Percentiles rank a stretch among this genome's conserved stretches.
Conservation (phyloP, 2,888 invertebrate species). For the Papilio protenor region DNA sequence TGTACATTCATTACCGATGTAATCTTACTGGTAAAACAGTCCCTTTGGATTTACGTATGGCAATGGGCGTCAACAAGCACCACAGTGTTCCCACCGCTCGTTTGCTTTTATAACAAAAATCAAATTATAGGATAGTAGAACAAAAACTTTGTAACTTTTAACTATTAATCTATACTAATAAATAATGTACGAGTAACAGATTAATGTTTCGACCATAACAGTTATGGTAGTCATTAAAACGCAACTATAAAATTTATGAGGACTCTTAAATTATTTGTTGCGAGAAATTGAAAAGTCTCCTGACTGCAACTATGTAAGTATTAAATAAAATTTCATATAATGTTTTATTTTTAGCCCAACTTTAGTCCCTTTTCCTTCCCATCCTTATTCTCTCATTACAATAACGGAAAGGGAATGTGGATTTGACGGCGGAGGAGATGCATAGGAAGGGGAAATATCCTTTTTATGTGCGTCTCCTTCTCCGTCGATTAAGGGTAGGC, state of each 20-base stretch:
- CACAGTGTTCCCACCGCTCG: too few relatives aligned
- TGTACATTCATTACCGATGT: too few relatives aligned
- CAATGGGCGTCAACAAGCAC: too few relatives aligned
- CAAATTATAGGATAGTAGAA: not conserved
- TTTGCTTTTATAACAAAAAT: too few relatives aligned
- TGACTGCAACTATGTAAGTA: constrained; percentile 4
- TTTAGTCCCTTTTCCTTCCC: not conserved
- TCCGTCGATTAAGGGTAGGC: too few relatives aligned
- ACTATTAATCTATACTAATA: not conserved
- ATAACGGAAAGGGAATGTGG: too few relatives aligned
- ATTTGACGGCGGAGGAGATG: too few relatives aligned
- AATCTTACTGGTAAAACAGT: too few relatives aligned
- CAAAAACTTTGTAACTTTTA: not conserved
- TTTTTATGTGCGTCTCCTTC: too few relatives aligned
- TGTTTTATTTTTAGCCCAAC: not conserved
- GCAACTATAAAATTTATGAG: constrained; percentile 3
- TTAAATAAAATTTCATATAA: not conserved
- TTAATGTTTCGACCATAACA: not conserved
- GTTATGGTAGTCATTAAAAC: not conserved
- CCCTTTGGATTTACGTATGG: too few relatives aligned
- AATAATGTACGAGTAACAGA: not conserved
- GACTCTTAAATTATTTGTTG: constrained; percentile 14
- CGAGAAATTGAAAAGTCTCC: constrained; percentile 13
- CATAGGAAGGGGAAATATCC: too few relatives aligned
- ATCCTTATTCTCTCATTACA: not conserved